Evolutionary conservation across 2,888 invertebrate genomes (phyloP).

Genomic region (Aspidiotus rigidus): DNA sequence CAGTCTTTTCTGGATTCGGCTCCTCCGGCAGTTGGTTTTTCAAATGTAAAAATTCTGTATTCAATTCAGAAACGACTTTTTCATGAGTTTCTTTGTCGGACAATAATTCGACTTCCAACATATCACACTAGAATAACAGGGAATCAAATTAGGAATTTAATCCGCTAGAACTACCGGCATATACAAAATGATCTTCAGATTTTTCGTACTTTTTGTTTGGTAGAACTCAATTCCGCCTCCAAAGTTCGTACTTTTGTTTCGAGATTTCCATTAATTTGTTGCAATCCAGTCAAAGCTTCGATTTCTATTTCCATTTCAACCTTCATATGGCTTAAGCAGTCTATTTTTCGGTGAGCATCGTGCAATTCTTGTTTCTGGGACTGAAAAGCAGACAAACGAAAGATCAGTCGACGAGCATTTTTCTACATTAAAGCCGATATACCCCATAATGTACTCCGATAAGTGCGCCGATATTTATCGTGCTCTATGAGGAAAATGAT

Average conservation of each 20-base stretch:
- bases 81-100: constrained; percentile 18
- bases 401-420: too few species aligned
- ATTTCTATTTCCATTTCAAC: constrained; percentile 34
- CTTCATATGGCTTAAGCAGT: constrained; percentile 29
- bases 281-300: constrained; percentile 29
- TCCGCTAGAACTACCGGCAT: neutral
- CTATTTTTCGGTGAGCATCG: constrained; percentile 11
- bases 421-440: too few species aligned
- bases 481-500: neutral
- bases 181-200: neutral
- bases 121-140: constrained; percentile 10
- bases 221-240: constrained; percentile 19
- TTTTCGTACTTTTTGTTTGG: constrained; percentile 20
- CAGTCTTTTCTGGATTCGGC: constrained; percentile 1
- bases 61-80: neutral
- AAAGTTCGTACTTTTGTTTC: constrained; percentile 24
- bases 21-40: constrained; percentile 6
- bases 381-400: neutral
- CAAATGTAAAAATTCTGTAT: neutral
- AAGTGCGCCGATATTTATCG: too few species aligned
- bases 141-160: neutral
- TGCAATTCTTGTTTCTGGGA: constrained; percentile 30
- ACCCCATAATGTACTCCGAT: too few species aligned
- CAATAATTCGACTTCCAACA: constrained; percentile 16
- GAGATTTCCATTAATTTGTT: constrained; percentile 31